Base-by-base conservation (phyloP, 2,113 vertebrate species). In the Catagonus wagneri region DNA sequence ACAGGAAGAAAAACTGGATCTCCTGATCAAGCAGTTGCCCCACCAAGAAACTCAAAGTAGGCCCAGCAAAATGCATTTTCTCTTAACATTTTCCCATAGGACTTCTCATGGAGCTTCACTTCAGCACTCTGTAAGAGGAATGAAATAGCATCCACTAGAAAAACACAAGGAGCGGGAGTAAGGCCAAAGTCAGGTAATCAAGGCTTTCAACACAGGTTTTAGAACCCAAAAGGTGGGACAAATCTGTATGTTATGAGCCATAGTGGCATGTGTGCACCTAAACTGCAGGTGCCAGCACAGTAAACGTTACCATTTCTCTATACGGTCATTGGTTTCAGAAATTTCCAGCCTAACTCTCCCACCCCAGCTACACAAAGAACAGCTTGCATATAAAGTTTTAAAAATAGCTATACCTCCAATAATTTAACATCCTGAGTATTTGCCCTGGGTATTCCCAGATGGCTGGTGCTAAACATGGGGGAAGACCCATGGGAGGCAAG, bases 121-220 rank as follows among this genome's bases (percentile, higher is more conserved):
- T 93, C 61, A 72, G 39, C 10, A 52, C 65, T 12, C 29, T 90
- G 44, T 96, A 93, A 94, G 69, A 74, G 60, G 15, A 95, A 17
- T 78, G 81, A 96, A 96, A 92, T 68, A n/a, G 88, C 88, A 85
- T 88, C 65, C 95, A 27, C 87, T 85, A 68, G 32, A 78, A 97
- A 97, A 20, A 54, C 16, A 20, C 56, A 8, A 8, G 23, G 13
- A 32, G 60, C 54, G 63, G 79, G 34, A 71, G 54, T 36, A 4
- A 83, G 36, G 29, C 52, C 25, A 27, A 72, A 61, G 44, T 56
- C 93, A 81, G 90, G 76, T 44, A 68, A 61, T 78, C 89, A 50
- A 60, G 66, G 20, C 60, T 86, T 93, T 71, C 63, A 71, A 86
- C 75, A 72, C 96, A 52, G 29, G 60, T 90, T 93, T 93, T 12